These are phyloP conservation scores for Stercorarius parasiticus DNA, from an alignment of 2,113 vertebrate species.

Conservation along the genomic window DNA sequence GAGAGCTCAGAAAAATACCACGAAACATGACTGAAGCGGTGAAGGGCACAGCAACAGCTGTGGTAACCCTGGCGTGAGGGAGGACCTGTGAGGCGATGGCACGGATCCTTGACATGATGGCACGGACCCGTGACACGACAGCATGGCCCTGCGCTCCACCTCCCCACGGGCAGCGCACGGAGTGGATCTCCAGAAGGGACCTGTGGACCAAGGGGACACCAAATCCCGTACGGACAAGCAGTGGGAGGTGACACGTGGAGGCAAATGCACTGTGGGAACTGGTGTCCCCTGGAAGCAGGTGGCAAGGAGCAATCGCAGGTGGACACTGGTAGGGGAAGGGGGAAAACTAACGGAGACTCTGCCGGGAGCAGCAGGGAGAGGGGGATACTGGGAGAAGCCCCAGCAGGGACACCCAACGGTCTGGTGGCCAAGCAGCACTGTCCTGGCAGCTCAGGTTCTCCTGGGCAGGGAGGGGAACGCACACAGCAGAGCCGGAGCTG, in stretches of 20 bases:
- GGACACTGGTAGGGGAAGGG: too few species aligned
- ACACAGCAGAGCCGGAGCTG: neutral
- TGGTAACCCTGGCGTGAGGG: too few species aligned
- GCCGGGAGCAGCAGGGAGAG: neutral
- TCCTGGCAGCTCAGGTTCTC: neutral
- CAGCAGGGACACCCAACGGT: fast-evolving
- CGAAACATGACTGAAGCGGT: too few species aligned
- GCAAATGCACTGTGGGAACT: neutral
- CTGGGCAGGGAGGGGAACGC: neutral
- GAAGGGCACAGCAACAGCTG: too few species aligned
- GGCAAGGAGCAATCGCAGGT: neutral
- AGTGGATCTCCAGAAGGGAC: neutral
- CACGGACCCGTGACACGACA: neutral
- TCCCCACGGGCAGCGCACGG: neutral
- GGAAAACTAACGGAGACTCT: neutral
- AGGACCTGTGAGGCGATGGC: too few species aligned
- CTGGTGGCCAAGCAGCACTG: too few species aligned
- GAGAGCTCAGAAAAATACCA: neutral
- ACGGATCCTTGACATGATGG: too few species aligned
- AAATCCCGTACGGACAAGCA: neutral
- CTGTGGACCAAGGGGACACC: neutral
- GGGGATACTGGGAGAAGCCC: neutral
- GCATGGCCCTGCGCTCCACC: neutral
- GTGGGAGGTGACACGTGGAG: fast-evolving
- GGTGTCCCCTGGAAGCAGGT: neutral